Evolutionary conservation across 2,113 vertebrate species (phyloP).

Genomic region (Mastomys coucha): DNA sequence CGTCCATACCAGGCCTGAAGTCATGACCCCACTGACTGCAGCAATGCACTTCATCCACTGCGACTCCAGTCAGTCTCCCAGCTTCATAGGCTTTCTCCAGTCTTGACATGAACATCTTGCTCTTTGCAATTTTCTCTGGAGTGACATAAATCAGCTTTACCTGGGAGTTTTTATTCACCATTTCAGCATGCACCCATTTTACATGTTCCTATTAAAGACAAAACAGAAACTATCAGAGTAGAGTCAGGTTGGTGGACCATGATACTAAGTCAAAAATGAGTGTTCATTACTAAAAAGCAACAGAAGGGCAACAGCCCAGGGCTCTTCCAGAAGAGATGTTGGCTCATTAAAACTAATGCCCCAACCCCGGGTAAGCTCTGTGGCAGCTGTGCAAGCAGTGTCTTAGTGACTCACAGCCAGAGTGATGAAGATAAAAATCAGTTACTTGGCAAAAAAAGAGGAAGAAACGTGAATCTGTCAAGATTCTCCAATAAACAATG

Average conservation of each 20-base stretch:
- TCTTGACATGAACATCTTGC: conserved; percentile 97
- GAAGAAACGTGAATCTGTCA: neutral
- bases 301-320: neutral
- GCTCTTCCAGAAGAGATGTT: neutral
- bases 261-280: neutral
- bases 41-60: conserved; percentile 98
- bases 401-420: neutral
- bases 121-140: conserved; percentile 98
- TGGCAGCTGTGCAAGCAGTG: neutral
- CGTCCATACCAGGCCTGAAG: conserved; percentile 88
- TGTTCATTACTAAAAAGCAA: neutral
- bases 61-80: conserved; percentile 90
- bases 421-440: neutral
- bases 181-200: conserved; percentile 92
- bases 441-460: conserved; percentile 8
- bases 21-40: conserved; percentile 99
- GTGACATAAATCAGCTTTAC: conserved; percentile 97
- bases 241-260: neutral
- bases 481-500: neutral
- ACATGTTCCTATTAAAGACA: conserved; percentile 90
- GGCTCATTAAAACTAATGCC: conserved; percentile 29
- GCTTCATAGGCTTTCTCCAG: conserved; percentile 96
- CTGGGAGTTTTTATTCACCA: conserved; percentile 88
- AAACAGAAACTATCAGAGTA: neutral
- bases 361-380: neutral